Conservation (phyloP, 2,113 vertebrate species). For the Phyllopteryx taeniolatus region DNA sequence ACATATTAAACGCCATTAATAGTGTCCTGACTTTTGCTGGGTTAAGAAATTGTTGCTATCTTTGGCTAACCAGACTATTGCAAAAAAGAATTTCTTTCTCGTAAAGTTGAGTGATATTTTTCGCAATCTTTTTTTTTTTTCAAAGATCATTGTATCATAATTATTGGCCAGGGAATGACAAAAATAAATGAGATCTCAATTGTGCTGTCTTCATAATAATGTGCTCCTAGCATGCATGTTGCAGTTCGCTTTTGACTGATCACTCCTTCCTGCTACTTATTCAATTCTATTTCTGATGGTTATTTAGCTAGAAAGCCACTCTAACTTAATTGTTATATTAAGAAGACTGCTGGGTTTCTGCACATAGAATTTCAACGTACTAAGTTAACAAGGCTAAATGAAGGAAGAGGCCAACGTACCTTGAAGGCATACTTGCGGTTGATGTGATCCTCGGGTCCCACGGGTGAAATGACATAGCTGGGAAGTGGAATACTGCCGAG, state of each 20-base stretch:
- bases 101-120: too few relatives aligned
- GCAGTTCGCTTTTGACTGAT: background rate
- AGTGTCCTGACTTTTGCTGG: too few relatives aligned
- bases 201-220: background rate
- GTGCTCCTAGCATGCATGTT: background rate
- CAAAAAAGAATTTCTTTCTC: too few relatives aligned
- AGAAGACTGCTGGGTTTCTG: background rate
- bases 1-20: too few relatives aligned
- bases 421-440: constrained; percentile 95
- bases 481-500: constrained; percentile 92
- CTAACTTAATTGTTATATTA: background rate
- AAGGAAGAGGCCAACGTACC: constrained; percentile 68
- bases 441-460: constrained; percentile 88
- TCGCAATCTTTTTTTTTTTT: too few relatives aligned
- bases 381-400: background rate
- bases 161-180: too few relatives aligned
- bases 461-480: constrained; percentile 85
- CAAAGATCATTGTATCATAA: too few relatives aligned
- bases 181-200: background rate
- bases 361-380: background rate
- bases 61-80: too few relatives aligned
- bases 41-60: too few relatives aligned
- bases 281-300: background rate
- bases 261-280: background rate
- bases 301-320: background rate